A percentile compares a stretch with the other conserved stretches of the same genome.
Evolutionary conservation across 1,140 invertebrate genomes (phyloP).

Genomic region (Batillaria attramentaria): DNA sequence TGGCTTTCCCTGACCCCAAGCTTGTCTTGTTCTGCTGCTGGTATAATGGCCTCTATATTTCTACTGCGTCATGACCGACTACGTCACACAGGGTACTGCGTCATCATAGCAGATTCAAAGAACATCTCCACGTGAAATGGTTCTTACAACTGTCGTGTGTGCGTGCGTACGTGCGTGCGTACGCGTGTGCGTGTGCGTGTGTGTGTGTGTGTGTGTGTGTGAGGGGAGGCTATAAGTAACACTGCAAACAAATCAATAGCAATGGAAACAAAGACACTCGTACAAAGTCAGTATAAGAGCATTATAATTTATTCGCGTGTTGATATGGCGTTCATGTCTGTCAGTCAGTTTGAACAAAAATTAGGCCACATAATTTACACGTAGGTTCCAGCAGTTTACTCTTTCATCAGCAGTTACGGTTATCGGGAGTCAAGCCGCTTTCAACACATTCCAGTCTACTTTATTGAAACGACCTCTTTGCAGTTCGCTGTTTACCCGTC

Average conservation of each 20-base stretch:
- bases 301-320: neutral
- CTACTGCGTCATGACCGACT: neutral
- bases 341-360: too few relatives aligned
- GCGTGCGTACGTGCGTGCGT: conserved; percentile 15
- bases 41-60: neutral
- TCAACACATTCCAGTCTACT: too few relatives aligned
- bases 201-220: neutral
- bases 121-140: neutral
- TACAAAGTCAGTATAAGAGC: neutral
- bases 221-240: neutral
- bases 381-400: too few relatives aligned
- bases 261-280: neutral
- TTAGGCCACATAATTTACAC: too few relatives aligned
- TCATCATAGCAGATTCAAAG: neutral
- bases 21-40: neutral
- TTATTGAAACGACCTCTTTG: too few relatives aligned
- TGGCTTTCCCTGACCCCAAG: too few relatives aligned
- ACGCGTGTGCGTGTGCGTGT: neutral
- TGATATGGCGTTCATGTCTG: too few relatives aligned
- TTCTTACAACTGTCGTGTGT: neutral
- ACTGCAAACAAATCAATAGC: neutral
- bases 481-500: too few relatives aligned
- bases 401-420: too few relatives aligned
- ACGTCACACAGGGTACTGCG: neutral
- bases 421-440: too few relatives aligned